Evolutionary conservation across 2,888 invertebrate species (phyloP).

Genomic region (Bellardia pandia): DNA sequence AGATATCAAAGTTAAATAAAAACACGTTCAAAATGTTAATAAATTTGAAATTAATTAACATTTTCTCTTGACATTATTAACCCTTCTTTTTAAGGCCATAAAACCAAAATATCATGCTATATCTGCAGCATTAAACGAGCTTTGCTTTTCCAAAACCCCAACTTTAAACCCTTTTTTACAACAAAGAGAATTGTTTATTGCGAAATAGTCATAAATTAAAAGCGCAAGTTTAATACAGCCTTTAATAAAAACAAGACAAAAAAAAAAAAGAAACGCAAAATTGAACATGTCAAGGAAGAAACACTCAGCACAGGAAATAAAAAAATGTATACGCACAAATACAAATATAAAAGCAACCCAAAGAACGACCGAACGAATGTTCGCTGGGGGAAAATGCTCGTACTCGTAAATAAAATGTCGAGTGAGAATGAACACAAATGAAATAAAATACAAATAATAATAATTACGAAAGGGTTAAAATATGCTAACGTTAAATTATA

Average conservation of each 20-base stretch:
- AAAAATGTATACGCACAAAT: constrained; percentile 24
- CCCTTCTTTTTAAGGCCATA: constrained; percentile 27
- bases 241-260: constrained; percentile 20
- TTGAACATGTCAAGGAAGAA: constrained; percentile 22
- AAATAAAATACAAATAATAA: constrained; percentile 24
- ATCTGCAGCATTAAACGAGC: background rate
- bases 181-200: constrained; percentile 35
- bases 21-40: constrained; percentile 45
- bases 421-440: constrained; percentile 5
- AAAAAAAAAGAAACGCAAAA: constrained; percentile 36
- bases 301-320: constrained; percentile 50
- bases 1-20: constrained; percentile 52
- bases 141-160: constrained; percentile 21
- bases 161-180: constrained; percentile 39
- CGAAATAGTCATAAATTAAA: constrained; percentile 60
- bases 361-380: background rate
- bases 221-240: constrained; percentile 56
- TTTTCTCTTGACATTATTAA: constrained; percentile 32
- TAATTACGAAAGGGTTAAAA: constrained; percentile 65
- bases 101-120: constrained; percentile 8
- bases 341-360: background rate
- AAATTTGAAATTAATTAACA: constrained; percentile 63
- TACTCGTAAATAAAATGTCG: constrained; percentile 51
- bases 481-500: constrained; percentile 66
- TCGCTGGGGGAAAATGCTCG: constrained; percentile 19